These are phyloP conservation scores for Bubalus kerabau DNA, from an alignment of 2,113 vertebrate species.

Conservation along the genomic window DNA sequence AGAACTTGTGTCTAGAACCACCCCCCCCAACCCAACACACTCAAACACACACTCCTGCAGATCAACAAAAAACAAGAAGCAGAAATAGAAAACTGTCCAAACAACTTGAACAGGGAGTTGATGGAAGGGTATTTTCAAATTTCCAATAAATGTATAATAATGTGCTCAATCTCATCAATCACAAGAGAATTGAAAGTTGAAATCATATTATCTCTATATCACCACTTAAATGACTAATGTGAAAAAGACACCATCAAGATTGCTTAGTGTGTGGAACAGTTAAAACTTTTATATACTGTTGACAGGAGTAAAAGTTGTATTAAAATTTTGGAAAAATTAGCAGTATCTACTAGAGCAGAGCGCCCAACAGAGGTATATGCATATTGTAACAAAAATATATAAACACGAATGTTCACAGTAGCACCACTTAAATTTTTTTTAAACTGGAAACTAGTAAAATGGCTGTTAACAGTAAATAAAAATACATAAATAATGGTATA, in stretches of 20 bases:
- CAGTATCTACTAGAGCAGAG: not conserved
- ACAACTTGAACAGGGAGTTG: not conserved
- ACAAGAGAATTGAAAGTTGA: not conserved
- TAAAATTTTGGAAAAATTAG: not conserved
- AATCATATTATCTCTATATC: not conserved
- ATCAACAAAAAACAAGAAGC: not conserved
- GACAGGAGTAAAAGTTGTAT: not conserved
- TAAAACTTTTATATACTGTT: not conserved
- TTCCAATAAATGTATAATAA: not conserved
- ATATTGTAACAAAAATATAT: not conserved
- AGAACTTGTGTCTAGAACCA: not conserved
- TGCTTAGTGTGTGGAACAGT: not conserved
- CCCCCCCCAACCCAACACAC: accelerated
- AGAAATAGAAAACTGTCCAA: not conserved
- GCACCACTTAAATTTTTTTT: not conserved
- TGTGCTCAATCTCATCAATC: not conserved
- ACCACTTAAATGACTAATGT: not conserved
- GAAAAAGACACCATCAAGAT: not conserved
- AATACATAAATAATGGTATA: not conserved
- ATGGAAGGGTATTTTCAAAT: not conserved
- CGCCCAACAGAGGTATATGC: not conserved
- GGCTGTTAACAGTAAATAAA: not conserved
- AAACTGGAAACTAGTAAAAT: not conserved
- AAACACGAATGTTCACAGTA: not conserved
- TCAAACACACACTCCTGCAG: not conserved